phyloP scores from a whole-genome alignment of 2,797 vertebrate species.

The Poeciliopsis gracilis region DNA sequence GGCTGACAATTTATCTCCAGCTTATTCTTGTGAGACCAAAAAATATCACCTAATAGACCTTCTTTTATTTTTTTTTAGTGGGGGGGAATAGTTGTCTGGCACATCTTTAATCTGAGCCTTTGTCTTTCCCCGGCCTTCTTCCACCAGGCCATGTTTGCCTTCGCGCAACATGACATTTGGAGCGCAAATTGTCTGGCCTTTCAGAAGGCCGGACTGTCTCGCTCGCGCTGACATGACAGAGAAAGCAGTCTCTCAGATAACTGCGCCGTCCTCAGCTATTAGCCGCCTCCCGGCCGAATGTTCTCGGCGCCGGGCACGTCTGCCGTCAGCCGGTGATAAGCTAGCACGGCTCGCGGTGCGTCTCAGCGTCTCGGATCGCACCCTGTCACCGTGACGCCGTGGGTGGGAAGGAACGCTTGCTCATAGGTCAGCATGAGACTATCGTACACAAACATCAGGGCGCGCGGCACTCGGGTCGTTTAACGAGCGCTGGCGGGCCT shows the following conservation, averaged over 20 bases:
- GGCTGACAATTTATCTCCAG: slow-evolving; percentile 59
- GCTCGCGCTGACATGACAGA: slow-evolving; percentile 68
- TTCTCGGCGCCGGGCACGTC: slow-evolving; percentile 45
- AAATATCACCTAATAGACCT: slow-evolving; percentile 37
- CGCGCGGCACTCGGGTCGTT: not conserved
- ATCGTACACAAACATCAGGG: slow-evolving; percentile 23
- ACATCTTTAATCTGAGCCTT: slow-evolving; percentile 66
- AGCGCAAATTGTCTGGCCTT: slow-evolving; percentile 75
- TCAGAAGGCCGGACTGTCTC: slow-evolving; percentile 63
- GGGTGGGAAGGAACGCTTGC: slow-evolving; percentile 30
- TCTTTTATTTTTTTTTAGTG: not conserved
- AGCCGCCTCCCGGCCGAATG: slow-evolving; percentile 62
- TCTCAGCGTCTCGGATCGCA: slow-evolving; percentile 43
- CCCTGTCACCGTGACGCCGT: slow-evolving; percentile 30
- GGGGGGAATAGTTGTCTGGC: slow-evolving; percentile 56
- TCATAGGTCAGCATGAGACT: slow-evolving; percentile 43
- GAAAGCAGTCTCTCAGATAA: slow-evolving; percentile 73
- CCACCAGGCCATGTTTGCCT: slow-evolving; percentile 67
- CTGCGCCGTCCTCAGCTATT: slow-evolving; percentile 71
- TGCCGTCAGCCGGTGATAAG: slow-evolving; percentile 63
- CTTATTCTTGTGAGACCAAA: slow-evolving; percentile 48
- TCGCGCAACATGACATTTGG: slow-evolving; percentile 75
- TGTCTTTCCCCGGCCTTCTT: slow-evolving; percentile 63
- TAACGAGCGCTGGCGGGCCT: not conserved
- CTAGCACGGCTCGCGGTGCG: not conserved